These are phyloP conservation scores for Sialia sialis DNA, from an alignment of 2,113 vertebrate species.

Conservation along the genomic window DNA sequence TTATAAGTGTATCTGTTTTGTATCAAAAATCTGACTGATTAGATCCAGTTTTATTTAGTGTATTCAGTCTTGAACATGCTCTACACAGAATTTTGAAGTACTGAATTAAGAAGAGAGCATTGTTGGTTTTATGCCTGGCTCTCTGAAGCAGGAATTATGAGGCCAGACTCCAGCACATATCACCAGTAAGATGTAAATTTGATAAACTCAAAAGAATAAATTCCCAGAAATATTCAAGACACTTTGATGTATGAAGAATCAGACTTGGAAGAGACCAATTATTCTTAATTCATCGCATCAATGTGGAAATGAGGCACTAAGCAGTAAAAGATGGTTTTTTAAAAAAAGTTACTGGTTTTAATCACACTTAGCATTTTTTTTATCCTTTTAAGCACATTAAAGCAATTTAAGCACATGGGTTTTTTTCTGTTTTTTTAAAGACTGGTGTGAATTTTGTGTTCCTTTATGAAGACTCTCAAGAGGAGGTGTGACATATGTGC, in stretches of 20 bases:
- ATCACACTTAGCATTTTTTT: background rate
- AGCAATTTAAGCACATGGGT: too few species aligned
- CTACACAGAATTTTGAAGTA: background rate
- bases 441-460: background rate
- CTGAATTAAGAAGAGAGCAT: background rate
- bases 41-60: background rate
- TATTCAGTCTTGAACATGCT: background rate
- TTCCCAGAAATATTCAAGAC: background rate
- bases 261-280: background rate
- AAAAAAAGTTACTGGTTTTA: background rate
- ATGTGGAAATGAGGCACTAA: background rate
- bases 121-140: background rate
- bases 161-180: background rate
- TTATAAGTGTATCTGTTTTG: background rate
- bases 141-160: background rate
- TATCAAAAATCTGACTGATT: background rate
- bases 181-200: background rate
- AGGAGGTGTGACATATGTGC: rapidly evolving
- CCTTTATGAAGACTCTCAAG: background rate
- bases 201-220: background rate
- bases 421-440: background rate
- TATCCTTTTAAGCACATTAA: background rate
- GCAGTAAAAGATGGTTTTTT: background rate
- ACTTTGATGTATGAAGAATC: background rate
- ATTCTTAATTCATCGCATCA: background rate